These are phyloP conservation scores for Tyrannus savana DNA, from an alignment of 2,113 vertebrate genomes.

Conservation along the genomic window DNA sequence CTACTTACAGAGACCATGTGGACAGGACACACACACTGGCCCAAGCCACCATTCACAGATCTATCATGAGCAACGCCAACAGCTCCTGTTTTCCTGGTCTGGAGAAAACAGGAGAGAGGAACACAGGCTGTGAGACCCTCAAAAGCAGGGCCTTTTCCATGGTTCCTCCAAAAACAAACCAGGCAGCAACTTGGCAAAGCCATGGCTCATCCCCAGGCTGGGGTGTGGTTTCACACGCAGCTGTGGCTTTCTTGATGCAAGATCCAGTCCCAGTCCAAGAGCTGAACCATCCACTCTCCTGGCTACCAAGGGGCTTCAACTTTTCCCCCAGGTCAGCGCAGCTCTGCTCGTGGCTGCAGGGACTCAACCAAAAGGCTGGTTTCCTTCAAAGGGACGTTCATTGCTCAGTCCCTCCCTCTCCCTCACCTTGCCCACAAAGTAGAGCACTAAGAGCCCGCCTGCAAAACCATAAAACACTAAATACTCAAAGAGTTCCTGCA, in stretches of 20 bases:
- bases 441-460: slow-evolving; percentile 28
- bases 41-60: rapidly evolving
- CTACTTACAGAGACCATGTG: rapidly evolving
- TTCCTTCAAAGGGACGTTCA: neutral
- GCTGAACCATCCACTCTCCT: neutral
- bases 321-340: neutral
- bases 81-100: neutral
- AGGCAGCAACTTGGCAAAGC: neutral
- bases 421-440: neutral
- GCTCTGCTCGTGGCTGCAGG: rapidly evolving
- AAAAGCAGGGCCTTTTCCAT: neutral
- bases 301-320: neutral
- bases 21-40: neutral
- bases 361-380: neutral
- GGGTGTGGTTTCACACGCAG: neutral
- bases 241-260: neutral
- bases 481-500: slow-evolving; percentile 51
- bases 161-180: neutral
- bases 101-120: neutral
- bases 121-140: neutral
- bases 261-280: rapidly evolving
- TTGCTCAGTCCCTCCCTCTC: neutral
- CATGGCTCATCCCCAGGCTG: rapidly evolving
- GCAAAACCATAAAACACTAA: slow-evolving; percentile 44
- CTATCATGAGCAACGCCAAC: neutral